Conservation (phyloP, 2,113 vertebrate genomes). For the Hypocryptadius cinnamomeus region DNA sequence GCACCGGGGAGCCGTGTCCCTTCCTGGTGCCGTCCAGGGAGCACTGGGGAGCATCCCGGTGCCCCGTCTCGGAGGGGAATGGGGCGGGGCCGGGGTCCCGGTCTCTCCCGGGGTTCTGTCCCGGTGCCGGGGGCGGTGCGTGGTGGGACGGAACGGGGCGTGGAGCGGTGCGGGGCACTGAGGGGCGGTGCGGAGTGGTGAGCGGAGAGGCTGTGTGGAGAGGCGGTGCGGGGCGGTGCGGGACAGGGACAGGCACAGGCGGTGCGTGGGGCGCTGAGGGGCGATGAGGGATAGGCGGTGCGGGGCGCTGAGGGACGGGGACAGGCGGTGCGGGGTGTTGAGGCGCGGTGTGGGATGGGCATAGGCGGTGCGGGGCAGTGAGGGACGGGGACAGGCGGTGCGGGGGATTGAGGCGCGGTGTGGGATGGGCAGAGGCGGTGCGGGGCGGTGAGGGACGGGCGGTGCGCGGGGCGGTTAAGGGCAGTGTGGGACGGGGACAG, state of each 20-base stretch:
- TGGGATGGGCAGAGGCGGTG: no score
- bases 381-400: no score
- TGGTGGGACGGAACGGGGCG: no score
- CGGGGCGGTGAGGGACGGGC: background rate
- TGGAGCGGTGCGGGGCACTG: background rate
- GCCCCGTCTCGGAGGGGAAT: background rate
- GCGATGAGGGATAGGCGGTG: background rate
- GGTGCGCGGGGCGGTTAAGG: background rate
- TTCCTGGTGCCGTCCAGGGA: background rate
- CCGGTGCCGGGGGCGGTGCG: background rate
- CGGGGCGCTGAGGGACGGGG: background rate
- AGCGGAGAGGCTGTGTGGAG: background rate
- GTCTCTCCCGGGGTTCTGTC: background rate
- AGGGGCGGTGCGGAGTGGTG: background rate
- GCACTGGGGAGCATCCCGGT: background rate
- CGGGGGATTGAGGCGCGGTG: no score
- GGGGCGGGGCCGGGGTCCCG: rapidly evolving
- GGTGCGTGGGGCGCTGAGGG: background rate
- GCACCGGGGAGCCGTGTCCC: background rate
- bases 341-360: background rate
- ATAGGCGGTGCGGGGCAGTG: background rate
- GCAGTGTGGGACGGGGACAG: no score
- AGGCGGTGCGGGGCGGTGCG: background rate
- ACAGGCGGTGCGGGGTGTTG: no score
- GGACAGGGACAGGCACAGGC: background rate